Conservation (phyloP, 1,140 invertebrate species). For the Nebria ingens region DNA sequence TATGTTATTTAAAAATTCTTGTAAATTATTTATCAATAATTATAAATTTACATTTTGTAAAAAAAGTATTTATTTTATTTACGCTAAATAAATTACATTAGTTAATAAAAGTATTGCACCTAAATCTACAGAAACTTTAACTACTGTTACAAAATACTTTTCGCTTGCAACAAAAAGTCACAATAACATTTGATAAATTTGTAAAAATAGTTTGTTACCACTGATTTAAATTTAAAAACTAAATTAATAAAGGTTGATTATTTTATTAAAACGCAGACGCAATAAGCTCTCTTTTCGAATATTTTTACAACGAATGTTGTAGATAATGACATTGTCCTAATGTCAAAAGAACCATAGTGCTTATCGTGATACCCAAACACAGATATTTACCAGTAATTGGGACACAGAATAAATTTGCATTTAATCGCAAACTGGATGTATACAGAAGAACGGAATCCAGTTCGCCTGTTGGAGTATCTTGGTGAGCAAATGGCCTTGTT, state of each 20-base stretch:
- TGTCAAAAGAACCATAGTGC: constrained; percentile 46
- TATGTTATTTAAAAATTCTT: neutral
- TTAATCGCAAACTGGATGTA: constrained; percentile 60
- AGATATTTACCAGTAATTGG: constrained; percentile 58
- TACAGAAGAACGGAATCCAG: constrained; percentile 66
- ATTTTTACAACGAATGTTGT: constrained; percentile 16
- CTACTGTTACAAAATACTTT: no score
- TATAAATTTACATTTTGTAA: neutral
- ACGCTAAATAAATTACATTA: neutral
- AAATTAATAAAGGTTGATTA: constrained; percentile 6
- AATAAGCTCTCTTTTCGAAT: neutral
- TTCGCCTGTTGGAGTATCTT: constrained; percentile 59
- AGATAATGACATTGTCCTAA: constrained; percentile 52
- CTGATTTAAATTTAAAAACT: neutral
- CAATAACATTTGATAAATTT: no score
- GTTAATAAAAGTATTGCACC: no score
- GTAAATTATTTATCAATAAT: no score
- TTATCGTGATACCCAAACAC: constrained; percentile 49
- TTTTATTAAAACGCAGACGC: neutral
- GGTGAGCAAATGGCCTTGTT: constrained; percentile 66
- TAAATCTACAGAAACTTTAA: neutral
- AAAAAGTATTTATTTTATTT: neutral
- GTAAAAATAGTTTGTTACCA: neutral
- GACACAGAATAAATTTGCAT: constrained; percentile 57
- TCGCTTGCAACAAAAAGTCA: no score